Evolutionary conservation across 2,888 invertebrate genomes (phyloP).

Genomic region (Oscheius sp.): DNA sequence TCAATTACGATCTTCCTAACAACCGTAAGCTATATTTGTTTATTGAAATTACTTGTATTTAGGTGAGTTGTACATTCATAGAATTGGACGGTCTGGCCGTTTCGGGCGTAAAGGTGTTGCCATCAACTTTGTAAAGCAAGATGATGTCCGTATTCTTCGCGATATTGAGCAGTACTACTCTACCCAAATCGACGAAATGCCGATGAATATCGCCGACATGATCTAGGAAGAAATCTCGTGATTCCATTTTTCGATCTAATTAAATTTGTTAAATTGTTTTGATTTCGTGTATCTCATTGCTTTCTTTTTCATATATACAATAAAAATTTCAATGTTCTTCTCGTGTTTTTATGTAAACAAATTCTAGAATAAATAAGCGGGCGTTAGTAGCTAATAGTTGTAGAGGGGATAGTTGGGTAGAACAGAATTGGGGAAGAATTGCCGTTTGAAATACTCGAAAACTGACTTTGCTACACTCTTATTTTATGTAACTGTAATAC

Average conservation of each 20-base stretch:
- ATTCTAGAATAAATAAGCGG: no score
- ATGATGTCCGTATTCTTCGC: slow-evolving; percentile 95
- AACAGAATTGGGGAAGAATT: no score
- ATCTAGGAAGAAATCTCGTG: slow-evolving; percentile 18
- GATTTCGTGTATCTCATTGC: no score
- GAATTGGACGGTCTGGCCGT: slow-evolving; percentile 94
- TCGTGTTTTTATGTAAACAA: no score
- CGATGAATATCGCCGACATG: slow-evolving; percentile 78
- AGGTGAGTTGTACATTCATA: slow-evolving; percentile 89
- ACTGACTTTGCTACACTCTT: no score
- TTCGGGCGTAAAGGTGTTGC: slow-evolving; percentile 98
- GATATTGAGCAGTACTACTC: slow-evolving; percentile 99
- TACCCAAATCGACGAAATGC: slow-evolving; percentile 99
- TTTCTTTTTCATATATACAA: no score
- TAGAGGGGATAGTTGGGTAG: no score
- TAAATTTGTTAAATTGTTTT: no score
- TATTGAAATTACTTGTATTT: background rate
- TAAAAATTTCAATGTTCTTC: no score
- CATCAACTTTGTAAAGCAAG: slow-evolving; percentile 98
- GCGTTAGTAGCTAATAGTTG: no score
- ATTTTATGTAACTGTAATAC: no score
- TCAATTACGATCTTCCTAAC: slow-evolving; percentile 91
- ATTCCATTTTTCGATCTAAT: background rate
- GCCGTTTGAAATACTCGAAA: no score
- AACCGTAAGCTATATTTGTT: slow-evolving; percentile 83